Conservation (phyloP, 1,140 invertebrate species). For the Anoplophora glabripennis region DNA sequence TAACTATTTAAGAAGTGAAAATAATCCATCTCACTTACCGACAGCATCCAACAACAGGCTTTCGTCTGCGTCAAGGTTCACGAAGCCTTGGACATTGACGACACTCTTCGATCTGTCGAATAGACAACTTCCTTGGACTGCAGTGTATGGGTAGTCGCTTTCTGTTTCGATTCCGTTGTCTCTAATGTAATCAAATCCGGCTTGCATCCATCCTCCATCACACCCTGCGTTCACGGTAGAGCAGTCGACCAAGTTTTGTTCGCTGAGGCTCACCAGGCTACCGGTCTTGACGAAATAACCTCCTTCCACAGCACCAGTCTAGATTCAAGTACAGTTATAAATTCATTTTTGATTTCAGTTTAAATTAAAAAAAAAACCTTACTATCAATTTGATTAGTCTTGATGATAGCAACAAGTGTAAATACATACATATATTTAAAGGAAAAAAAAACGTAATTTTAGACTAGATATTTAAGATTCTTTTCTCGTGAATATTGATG, state of each 20-base stretch:
- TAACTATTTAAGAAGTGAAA: no score
- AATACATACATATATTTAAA: no score
- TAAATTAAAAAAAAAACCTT: no score
- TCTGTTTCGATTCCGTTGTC: slow-evolving; percentile 92
- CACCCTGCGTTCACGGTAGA: background rate
- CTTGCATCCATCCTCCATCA: slow-evolving; percentile 95
- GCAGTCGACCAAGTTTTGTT: slow-evolving; percentile 97
- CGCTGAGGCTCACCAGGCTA: slow-evolving; percentile 85
- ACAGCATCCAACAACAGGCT: slow-evolving; percentile 71
- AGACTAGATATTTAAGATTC: no score
- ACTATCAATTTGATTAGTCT: no score
- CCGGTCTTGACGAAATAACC: slow-evolving; percentile 86
- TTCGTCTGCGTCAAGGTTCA: slow-evolving; percentile 76
- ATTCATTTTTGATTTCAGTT: no score
- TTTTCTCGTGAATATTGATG: no score
- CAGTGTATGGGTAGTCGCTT: slow-evolving; percentile 82
- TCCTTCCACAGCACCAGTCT: slow-evolving; percentile 92
- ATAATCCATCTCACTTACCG: slow-evolving; percentile 49
- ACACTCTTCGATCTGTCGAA: slow-evolving; percentile 63
- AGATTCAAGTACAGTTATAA: no score
- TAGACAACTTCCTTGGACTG: slow-evolving; percentile 63
- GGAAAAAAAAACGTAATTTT: no score
- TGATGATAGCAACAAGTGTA: no score
- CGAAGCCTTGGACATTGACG: slow-evolving; percentile 77
- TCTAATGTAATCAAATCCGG: slow-evolving; percentile 88